phyloP scores from a whole-genome alignment of 1,140 invertebrate species.

The Tetranychus urticae region DNA sequence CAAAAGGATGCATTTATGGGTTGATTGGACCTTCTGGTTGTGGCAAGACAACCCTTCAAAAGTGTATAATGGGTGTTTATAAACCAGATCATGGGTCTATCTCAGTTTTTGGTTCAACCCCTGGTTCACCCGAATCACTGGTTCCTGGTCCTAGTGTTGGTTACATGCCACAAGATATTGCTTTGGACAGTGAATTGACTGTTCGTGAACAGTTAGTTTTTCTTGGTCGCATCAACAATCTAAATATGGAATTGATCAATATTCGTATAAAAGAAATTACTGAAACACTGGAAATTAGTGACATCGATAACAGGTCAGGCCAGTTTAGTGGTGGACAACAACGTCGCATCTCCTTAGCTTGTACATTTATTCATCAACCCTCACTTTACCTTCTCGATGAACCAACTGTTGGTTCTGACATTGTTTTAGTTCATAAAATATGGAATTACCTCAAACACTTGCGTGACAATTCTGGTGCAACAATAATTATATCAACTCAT shows the following conservation, averaged over 20 bases:
- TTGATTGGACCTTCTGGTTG: constrained; percentile 10
- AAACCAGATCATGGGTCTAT: constrained; percentile 4
- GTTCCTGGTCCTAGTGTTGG: constrained; percentile 21
- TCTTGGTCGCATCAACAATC: constrained; percentile 19
- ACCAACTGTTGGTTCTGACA: constrained; percentile 24
- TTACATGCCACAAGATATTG: constrained; percentile 24
- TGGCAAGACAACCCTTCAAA: constrained; percentile 9
- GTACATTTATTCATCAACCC: constrained; percentile 73
- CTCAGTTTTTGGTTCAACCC: constrained; percentile 3
- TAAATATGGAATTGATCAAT: constrained; percentile 12
- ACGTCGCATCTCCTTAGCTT: constrained; percentile 66
- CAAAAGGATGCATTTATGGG: neutral
- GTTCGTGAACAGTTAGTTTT: constrained; percentile 20
- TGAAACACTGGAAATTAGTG: neutral
- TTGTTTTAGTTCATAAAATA: constrained; percentile 15
- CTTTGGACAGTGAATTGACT: constrained; percentile 20
- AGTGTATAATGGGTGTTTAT: constrained; percentile 7
- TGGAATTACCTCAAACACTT: constrained; percentile 20
- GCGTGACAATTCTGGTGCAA: constrained; percentile 14
- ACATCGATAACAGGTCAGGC: constrained; percentile 22
- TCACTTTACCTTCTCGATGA: constrained; percentile 23
- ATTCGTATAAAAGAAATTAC: neutral
- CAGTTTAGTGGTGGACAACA: constrained; percentile 51
- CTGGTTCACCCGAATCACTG: neutral
- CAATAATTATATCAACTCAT: constrained; percentile 23